Conservation (phyloP, 2,113 vertebrate genomes). For the Zapus hudsonius region DNA sequence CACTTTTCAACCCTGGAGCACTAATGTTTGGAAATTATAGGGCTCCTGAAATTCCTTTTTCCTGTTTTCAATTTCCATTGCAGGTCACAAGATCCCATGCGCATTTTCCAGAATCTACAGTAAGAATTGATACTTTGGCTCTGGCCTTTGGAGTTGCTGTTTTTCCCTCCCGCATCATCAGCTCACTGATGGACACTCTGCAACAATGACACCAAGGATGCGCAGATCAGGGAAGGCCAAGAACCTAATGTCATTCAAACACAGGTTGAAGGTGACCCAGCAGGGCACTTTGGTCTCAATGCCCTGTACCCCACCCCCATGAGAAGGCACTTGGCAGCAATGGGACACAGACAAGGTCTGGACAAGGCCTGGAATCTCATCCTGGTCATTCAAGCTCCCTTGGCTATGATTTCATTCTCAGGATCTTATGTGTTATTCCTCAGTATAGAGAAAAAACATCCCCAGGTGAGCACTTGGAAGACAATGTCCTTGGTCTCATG, state of each 20-base stretch:
- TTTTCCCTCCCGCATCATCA: slow-evolving; percentile 64
- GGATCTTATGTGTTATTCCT: not conserved
- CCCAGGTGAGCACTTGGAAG: not conserved
- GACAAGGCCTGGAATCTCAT: not conserved
- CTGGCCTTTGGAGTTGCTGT: slow-evolving; percentile 54
- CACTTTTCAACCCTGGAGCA: slow-evolving; percentile 74
- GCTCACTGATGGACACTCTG: slow-evolving; percentile 39
- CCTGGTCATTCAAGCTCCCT: not conserved
- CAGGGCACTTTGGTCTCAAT: not conserved
- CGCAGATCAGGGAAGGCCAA: slow-evolving; percentile 18
- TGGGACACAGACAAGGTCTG: not conserved
- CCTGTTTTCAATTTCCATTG: slow-evolving; percentile 69
- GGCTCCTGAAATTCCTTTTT: slow-evolving; percentile 31
- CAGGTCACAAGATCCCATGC: slow-evolving; percentile 42
- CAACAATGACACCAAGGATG: slow-evolving; percentile 14
- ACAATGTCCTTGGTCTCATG: not conserved
- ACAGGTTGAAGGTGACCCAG: slow-evolving; percentile 28
- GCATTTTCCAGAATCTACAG: slow-evolving; percentile 33
- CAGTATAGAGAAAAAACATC: not conserved
- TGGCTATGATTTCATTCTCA: not conserved
- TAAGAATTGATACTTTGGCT: not conserved
- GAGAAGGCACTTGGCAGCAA: not conserved
- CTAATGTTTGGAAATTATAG: slow-evolving; percentile 65
- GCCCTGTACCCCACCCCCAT: not conserved
- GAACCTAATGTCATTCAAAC: not conserved